phyloP scores from a whole-genome alignment of 2,113 vertebrate genomes.

The Podarcis raffonei region DNA sequence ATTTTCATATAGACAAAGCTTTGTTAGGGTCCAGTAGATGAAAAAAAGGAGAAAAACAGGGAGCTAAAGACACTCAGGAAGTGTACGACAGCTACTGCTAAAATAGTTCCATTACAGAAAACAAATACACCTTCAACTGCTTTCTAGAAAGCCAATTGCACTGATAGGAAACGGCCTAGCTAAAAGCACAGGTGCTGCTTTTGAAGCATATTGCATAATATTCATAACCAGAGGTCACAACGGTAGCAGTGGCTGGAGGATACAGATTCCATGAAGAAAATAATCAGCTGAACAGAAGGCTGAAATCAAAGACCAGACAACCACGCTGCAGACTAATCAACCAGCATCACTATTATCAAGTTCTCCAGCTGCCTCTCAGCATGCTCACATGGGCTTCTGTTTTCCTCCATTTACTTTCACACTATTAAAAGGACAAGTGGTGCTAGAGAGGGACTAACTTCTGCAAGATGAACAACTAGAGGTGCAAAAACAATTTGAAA shows the following conservation, averaged over 20 bases:
- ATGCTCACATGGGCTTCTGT: constrained; percentile 55
- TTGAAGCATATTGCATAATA: rapidly evolving
- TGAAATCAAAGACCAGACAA: background rate
- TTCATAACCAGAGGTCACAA: constrained; percentile 8
- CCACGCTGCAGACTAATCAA: constrained; percentile 52
- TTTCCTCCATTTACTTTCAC: constrained; percentile 68
- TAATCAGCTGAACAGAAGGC: constrained; percentile 33
- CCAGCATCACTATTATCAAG: constrained; percentile 55
- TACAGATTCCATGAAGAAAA: constrained; percentile 15
- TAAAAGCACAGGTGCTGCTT: background rate
- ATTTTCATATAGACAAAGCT: constrained; percentile 46
- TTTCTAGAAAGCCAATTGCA: constrained; percentile 52
- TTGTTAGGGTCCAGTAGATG: constrained; percentile 36
- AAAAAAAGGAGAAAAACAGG: constrained; percentile 27
- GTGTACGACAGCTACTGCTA: constrained; percentile 27
- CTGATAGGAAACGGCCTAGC: constrained; percentile 39
- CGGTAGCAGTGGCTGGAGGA: background rate
- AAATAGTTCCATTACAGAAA: background rate
- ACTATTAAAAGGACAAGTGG: constrained; percentile 65
- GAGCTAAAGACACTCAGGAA: background rate
- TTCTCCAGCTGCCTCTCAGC: constrained; percentile 61
- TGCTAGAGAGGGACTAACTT: constrained; percentile 51
- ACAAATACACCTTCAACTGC: background rate
- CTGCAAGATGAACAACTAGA: constrained; percentile 58
- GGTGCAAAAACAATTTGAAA: constrained; percentile 41